Base-by-base conservation (phyloP, 35 echinoderm and acorn worm species). In the Apostichopus parvimensis region DNA sequence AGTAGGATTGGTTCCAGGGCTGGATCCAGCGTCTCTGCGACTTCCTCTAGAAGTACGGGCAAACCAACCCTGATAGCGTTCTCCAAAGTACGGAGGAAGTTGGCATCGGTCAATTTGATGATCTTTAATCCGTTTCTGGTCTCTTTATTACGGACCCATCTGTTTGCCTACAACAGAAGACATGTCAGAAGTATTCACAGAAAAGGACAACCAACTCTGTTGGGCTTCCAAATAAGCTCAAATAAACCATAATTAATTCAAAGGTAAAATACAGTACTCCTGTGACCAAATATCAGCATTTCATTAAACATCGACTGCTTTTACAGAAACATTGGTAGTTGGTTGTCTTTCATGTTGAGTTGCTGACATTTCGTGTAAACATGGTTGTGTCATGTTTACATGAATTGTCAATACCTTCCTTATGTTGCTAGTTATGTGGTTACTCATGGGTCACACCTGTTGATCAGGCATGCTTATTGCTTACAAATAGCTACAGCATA, bases 1-100 rank as follows among this genome's bases (percentile, higher is more conserved):
- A 98, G 95, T 7, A 98, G 93, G 59, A 98, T 98, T 54, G 97
- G 97, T 94, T 98, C 97, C 73, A 98, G 73, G 1, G 97, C 94
- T n/a, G 97, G 97, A 77, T 98, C 97, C 22, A 98, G 34, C 10
- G 94, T 93, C 89, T 98, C 97, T 57, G 68, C 97, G 6, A 98
- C 93, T 68, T 98, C 97, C 53, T 98, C 97, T 6, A 98, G 95
- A 14, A 98, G 91, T 8, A 98, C 97, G 5, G 97, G 97, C 55
- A 96, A 81, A 28, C 97, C 97, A 6, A 98, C 82, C 21, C 97
- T 93, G 73, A 98, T 95, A 79, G 93, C 94, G 53, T 96, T 98
- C 88, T 98, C 97, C 34, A 98, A 56, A 45, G 97, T 98, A 10
- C 97, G 91, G 14, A 98, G 77, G 92, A 98, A 98, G 85, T 96